Evolutionary conservation across 2,888 invertebrate species (phyloP).

Genomic region (Eupithecia insigniata): DNA sequence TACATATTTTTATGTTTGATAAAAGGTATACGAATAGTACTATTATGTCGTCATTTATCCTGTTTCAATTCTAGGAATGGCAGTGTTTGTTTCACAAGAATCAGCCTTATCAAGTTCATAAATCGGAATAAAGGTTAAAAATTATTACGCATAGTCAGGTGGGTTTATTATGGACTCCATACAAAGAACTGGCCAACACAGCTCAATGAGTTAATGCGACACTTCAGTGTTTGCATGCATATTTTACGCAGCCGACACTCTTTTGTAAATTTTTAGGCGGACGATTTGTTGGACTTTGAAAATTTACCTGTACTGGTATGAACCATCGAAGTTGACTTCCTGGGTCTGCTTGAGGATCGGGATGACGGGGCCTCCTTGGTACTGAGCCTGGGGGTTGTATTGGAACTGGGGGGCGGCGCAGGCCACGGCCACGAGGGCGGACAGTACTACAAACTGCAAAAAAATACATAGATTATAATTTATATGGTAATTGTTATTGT

Average conservation of each 20-base stretch:
- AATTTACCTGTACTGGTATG: conserved; percentile 85
- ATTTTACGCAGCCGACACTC: not conserved
- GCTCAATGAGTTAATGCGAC: not conserved
- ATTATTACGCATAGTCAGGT: not conserved
- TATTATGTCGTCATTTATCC: not conserved
- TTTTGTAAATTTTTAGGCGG: not conserved
- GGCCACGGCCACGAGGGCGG: conserved; percentile 68
- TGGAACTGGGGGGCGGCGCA: conserved; percentile 69
- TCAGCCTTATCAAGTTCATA: not conserved
- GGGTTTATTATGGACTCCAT: not conserved
- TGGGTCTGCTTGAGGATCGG: conserved; percentile 85
- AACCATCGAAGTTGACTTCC: conserved; percentile 83
- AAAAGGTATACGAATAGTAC: not conserved
- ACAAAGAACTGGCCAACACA: not conserved
- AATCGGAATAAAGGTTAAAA: not conserved
- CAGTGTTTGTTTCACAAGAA: not conserved
- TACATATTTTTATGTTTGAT: not conserved
- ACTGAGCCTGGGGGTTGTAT: conserved; percentile 63
- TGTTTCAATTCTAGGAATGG: not conserved
- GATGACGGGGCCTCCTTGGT: conserved; percentile 66
- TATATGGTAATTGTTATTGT: not conserved
- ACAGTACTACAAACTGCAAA: conserved; percentile 71
- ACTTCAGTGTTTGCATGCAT: not conserved
- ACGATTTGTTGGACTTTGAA: not conserved
- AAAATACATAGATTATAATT: conserved; percentile 3